Evolutionary conservation across 2,113 vertebrate genomes (phyloP).

Genomic region (Falcunculus frontatus): DNA sequence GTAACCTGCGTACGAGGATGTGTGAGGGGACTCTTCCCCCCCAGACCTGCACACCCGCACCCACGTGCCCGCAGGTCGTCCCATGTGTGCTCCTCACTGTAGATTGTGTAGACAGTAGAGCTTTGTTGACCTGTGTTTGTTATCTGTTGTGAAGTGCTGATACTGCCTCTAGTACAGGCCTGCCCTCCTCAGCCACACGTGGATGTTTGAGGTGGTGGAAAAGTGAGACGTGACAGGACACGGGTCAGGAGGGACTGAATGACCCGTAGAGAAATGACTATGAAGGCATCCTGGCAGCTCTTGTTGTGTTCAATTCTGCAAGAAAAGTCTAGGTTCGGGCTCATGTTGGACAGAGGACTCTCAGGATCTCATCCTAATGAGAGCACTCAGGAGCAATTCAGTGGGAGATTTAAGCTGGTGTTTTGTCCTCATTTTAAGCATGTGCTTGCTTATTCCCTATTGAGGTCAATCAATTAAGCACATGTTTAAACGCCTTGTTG

Average conservation of each 20-base stretch:
- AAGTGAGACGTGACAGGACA: background rate
- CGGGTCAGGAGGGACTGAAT: background rate
- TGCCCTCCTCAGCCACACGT: background rate
- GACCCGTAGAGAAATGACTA: background rate
- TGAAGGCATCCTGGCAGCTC: background rate
- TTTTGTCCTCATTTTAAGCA: constrained; percentile 6
- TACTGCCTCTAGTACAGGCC: background rate
- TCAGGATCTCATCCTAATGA: background rate
- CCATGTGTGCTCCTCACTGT: background rate
- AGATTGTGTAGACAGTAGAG: background rate
- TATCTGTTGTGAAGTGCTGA: background rate
- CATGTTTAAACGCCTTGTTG: constrained; percentile 18
- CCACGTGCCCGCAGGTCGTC: background rate
- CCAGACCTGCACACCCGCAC: background rate
- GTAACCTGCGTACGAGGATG: constrained; percentile 72
- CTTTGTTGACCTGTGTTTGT: constrained; percentile 10
- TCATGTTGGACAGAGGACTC: background rate
- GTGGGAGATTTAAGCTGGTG: background rate
- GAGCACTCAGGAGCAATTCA: background rate
- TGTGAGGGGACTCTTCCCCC: constrained; percentile 26
- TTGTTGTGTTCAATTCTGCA: background rate
- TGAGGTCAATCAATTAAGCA: background rate
- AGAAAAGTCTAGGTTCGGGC: background rate
- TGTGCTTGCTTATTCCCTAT: background rate
- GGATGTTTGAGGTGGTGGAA: constrained; percentile 5